Evolutionary conservation across 2,888 invertebrate genomes (phyloP).

Genomic region (Halictus ligatus): DNA sequence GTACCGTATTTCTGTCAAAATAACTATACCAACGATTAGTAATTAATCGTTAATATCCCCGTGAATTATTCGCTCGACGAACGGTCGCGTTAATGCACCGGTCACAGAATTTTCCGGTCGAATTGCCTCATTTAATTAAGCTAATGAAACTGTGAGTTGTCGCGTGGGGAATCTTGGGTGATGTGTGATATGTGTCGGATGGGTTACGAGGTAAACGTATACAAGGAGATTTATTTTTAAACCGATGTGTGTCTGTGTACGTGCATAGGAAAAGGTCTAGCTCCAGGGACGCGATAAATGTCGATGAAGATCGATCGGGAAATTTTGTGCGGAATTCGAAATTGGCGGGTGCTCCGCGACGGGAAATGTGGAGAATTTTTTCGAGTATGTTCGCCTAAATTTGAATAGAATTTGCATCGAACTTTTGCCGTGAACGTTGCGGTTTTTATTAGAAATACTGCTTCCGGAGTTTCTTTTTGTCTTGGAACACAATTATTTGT

Average conservation of each 20-base stretch:
- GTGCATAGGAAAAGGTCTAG: background rate
- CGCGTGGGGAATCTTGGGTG: background rate
- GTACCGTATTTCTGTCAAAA: slow-evolving; percentile 2
- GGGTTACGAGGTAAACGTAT: background rate
- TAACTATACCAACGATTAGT: too few relatives aligned
- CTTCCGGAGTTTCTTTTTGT: background rate
- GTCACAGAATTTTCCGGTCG: background rate
- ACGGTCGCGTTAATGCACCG: background rate
- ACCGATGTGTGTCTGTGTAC: background rate
- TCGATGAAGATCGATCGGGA: background rate
- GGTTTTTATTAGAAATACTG: background rate
- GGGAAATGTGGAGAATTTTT: background rate
- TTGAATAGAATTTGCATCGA: background rate
- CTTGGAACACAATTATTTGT: background rate
- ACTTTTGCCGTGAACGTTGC: background rate
- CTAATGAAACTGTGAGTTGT: background rate
- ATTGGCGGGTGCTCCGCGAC: background rate
- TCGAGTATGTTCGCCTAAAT: background rate
- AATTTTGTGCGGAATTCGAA: background rate
- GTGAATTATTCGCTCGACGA: background rate
- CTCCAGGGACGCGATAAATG: background rate
- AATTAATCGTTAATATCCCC: background rate
- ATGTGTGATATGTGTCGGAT: background rate
- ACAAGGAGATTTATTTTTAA: background rate
- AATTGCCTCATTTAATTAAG: background rate